These are phyloP conservation scores for Cynocephalus volans DNA, from an alignment of 2,113 vertebrate genomes.

Conservation along the genomic window DNA sequence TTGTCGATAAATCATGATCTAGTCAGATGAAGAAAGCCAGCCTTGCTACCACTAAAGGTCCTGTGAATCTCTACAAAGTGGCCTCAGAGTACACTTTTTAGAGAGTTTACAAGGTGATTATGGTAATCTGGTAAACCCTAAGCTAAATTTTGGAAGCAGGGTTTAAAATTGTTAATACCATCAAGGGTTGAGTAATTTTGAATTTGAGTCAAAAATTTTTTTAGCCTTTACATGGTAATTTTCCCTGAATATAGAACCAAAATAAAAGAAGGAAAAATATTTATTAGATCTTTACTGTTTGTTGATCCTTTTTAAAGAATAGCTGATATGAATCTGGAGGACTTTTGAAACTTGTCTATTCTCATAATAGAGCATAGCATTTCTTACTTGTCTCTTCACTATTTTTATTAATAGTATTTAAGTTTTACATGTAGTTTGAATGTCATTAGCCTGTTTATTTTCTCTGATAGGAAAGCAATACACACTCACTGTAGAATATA, in stretches of 20 bases:
- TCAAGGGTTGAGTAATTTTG: not conserved
- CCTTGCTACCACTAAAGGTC: not conserved
- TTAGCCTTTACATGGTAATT: not conserved
- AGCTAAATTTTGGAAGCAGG: not conserved
- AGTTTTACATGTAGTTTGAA: not conserved
- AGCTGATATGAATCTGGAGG: not conserved
- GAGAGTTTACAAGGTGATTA: not conserved
- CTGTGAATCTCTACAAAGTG: not conserved
- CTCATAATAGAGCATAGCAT: not conserved
- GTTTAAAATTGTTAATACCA: not conserved
- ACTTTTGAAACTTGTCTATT: not conserved
- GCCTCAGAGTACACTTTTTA: not conserved
- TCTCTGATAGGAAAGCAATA: not conserved
- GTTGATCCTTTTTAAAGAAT: not conserved
- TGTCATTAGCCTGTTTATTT: not conserved
- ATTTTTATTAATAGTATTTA: not conserved
- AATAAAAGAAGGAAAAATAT: not conserved
- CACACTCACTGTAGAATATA: not conserved
- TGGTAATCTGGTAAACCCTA: not conserved
- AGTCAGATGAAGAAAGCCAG: not conserved
- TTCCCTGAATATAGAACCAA: not conserved
- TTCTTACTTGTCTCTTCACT: not conserved
- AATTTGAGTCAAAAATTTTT: conserved; percentile 1
- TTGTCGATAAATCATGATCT: not conserved
- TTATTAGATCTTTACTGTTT: not conserved